Base-by-base conservation (phyloP, 2,797 vertebrate species). In the Karalla daura region DNA sequence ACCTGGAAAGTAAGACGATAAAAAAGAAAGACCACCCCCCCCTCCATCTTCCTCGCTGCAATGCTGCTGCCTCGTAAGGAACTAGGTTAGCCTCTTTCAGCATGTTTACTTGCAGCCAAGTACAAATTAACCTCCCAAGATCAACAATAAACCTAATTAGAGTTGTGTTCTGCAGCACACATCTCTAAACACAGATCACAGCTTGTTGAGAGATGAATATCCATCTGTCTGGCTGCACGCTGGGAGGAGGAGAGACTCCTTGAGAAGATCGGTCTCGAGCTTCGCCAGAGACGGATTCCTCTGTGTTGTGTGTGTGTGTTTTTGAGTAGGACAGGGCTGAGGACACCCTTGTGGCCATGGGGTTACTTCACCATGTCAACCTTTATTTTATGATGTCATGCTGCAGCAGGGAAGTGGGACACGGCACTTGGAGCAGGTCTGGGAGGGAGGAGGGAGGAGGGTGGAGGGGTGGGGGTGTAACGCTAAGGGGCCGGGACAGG, bases 101-200 rank as follows among this genome's bases (percentile, higher is more conserved):
- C 35, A 43, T 81, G 81, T 83, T 83, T 81, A 86, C 76, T 88
- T 50, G 62, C 71, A 88, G 88, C 89, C 89, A 87, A 89, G 80
- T 86, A 88, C 87, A 91, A 91, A 92, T 91, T 82, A 92, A 91
- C 89, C 89, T 91, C 81, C 78, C 82, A 87, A 91, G 86, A 92
- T 91, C 87, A 88, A 91, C 88, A 91, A 89, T 86, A 86, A 88
- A 88, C 70, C 83, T 86, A 91, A 93, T 91, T 91, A 91, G 88
- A 88, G 79, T 76, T 87, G 86, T 90, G 85, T 88, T 88, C 77
- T 74, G 70, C 60, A 56, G 78, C 87, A 78, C 85, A 89, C 80
- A 83, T 91, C 85, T 91, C 87, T 87, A 86, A 91, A 89, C 87
- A 91, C 76, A 84, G 88, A 88, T 88, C 86, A 86, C 88, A 91